Evolutionary conservation across 2,113 vertebrate genomes (phyloP).

Genomic region (Rousettus leschenaultii): DNA sequence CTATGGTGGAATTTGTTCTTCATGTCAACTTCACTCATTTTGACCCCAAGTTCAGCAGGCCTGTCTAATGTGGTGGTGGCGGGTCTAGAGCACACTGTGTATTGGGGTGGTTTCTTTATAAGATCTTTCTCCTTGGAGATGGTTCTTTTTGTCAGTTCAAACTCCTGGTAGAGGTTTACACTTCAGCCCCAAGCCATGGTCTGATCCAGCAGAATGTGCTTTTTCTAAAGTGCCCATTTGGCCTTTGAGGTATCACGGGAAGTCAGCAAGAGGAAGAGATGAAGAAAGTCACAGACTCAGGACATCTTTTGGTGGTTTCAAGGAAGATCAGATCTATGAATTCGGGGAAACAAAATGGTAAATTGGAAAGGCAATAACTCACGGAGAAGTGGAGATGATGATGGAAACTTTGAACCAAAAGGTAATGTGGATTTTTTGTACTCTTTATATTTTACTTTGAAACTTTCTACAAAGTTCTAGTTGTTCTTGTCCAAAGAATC

Average conservation of each 20-base stretch:
- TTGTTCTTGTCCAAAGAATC: conserved; percentile 90
- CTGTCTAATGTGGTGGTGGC: too few relatives aligned
- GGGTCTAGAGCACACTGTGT: not conserved
- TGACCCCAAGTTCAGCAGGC: not conserved
- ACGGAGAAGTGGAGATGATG: not conserved
- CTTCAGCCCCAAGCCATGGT: not conserved
- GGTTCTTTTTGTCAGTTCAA: not conserved
- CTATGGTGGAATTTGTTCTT: not conserved
- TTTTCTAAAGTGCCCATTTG: not conserved
- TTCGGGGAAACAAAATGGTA: not conserved
- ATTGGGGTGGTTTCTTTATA: not conserved
- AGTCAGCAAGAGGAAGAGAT: not conserved
- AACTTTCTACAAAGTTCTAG: conserved; percentile 90
- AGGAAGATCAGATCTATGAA: not conserved
- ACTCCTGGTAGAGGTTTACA: not conserved
- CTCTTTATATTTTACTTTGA: conserved; percentile 80
- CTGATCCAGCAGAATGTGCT: not conserved
- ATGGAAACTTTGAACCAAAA: not conserved
- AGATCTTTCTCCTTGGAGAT: not conserved
- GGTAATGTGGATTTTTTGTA: not conserved
- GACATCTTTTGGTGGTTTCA: not conserved
- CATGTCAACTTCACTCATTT: not conserved
- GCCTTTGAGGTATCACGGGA: not conserved
- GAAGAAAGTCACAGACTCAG: not conserved
- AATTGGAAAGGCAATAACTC: not conserved